Conservation (phyloP, 2,113 vertebrate genomes). For the Ariopsis seemanni region DNA sequence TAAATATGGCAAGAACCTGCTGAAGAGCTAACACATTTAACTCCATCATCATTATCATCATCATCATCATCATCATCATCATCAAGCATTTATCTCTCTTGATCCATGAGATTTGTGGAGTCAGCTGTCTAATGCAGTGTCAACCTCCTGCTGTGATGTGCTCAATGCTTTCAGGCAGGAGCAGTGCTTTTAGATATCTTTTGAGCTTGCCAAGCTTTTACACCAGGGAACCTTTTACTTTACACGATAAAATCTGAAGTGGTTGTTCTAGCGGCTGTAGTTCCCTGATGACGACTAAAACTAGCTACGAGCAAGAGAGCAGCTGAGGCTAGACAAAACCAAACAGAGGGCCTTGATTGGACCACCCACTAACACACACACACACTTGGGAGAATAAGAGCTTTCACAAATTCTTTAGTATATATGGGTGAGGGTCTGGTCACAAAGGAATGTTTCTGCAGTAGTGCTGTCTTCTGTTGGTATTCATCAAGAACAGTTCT, state of each 20-base stretch:
- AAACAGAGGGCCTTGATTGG: neutral
- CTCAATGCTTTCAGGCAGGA: conserved; percentile 24
- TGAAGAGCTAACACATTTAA: neutral
- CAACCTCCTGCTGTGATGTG: conserved; percentile 30
- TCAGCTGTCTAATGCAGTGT: conserved; percentile 5
- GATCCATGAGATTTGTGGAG: conserved; percentile 34
- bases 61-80: neutral
- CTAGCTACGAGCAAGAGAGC: conserved; percentile 4
- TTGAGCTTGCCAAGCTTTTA: conserved; percentile 33
- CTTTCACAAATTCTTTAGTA: conserved; percentile 37
- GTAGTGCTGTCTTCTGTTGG: conserved; percentile 1
- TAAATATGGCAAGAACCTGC: neutral
- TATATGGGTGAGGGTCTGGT: conserved; percentile 13
- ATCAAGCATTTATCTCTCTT: conserved; percentile 32
- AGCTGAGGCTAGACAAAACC: conserved; percentile 27
- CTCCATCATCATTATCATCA: conserved; percentile 14
- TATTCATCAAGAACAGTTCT: neutral
- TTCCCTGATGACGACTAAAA: conserved; percentile 40
- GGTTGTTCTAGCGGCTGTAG: conserved; percentile 26
- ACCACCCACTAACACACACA: conserved; percentile 36
- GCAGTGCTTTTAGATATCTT: conserved; percentile 5
- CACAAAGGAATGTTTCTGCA: conserved; percentile 28
- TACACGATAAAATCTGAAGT: conserved; percentile 46
- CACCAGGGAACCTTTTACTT: conserved; percentile 32
- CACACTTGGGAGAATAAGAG: conserved; percentile 17